A percentile compares a stretch with the other conserved stretches of the same genome.
These are phyloP conservation scores for Schrankia costaestrigalis DNA, from an alignment of 2,888 invertebrate species.

Conservation along the genomic window DNA sequence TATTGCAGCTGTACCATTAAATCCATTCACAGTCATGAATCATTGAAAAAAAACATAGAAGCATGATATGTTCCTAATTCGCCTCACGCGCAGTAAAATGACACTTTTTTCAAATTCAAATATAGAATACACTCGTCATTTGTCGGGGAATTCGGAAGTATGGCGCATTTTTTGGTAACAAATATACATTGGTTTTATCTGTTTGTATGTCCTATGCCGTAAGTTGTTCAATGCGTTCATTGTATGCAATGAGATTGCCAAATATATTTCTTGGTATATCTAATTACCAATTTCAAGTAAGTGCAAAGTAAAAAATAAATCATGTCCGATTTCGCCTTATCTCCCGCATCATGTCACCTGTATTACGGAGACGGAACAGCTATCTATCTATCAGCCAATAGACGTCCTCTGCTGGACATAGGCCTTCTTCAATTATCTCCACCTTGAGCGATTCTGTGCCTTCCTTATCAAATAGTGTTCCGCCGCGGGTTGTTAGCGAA, in stretches of 20 bases:
- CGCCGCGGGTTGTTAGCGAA: too few relatives aligned
- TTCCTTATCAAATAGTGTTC: too few relatives aligned
- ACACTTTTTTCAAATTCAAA: slow-evolving; percentile 27
- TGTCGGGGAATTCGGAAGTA: slow-evolving; percentile 50
- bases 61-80: slow-evolving; percentile 19
- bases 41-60: slow-evolving; percentile 12
- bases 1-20: too few relatives aligned
- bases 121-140: slow-evolving; percentile 35
- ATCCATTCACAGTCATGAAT: slow-evolving; percentile 18
- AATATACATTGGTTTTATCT: slow-evolving; percentile 19
- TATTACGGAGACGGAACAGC: too few relatives aligned
- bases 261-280: slow-evolving; percentile 4
- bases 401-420: too few relatives aligned
- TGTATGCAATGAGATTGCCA: slow-evolving; percentile 7
- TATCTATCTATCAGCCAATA: too few relatives aligned
- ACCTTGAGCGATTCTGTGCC: too few relatives aligned
- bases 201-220: slow-evolving; percentile 13
- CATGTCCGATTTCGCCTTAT: too few relatives aligned
- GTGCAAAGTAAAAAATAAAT: too few relatives aligned
- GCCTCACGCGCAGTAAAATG: slow-evolving; percentile 23
- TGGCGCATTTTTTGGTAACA: slow-evolving; percentile 25
- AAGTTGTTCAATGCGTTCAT: not conserved
- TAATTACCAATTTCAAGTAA: too few relatives aligned
- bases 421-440: too few relatives aligned
- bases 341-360: too few relatives aligned